Percentiles rank a stretch among this genome's conserved stretches.
These are phyloP conservation scores for Eulemur rufifrons DNA, from an alignment of 2,113 vertebrate genomes.

Conservation along the genomic window DNA sequence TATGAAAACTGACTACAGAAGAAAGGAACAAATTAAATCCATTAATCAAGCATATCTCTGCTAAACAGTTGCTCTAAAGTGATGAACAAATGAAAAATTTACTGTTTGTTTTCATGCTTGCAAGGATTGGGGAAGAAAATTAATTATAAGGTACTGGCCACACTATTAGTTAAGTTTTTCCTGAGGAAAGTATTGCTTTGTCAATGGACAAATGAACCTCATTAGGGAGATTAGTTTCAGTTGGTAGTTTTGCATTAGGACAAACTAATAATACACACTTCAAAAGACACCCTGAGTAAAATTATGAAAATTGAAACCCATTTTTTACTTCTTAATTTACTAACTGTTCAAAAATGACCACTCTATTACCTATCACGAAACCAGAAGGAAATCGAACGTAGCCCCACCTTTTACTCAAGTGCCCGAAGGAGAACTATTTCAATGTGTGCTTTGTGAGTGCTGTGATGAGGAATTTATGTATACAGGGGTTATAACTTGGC, in stretches of 20 bases:
- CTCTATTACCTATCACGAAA: slow-evolving; percentile 1
- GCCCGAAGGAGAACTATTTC: not conserved
- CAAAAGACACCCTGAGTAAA: slow-evolving; percentile 75
- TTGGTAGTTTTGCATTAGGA: slow-evolving; percentile 82
- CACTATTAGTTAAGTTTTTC: slow-evolving; percentile 85
- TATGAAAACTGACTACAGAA: slow-evolving; percentile 89
- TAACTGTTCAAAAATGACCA: slow-evolving; percentile 64
- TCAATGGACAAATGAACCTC: slow-evolving; percentile 87
- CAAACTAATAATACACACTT: slow-evolving; percentile 78
- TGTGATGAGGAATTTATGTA: not conserved
- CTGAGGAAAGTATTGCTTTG: slow-evolving; percentile 84
- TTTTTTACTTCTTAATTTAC: slow-evolving; percentile 74
- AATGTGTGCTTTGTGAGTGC: not conserved
- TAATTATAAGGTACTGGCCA: slow-evolving; percentile 83
- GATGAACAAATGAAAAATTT: slow-evolving; percentile 88
- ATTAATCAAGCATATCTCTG: slow-evolving; percentile 91
- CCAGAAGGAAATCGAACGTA: slow-evolving; percentile 22
- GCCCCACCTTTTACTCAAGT: not conserved
- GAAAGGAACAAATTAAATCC: slow-evolving; percentile 90
- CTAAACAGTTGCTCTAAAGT: slow-evolving; percentile 87
- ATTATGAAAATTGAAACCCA: slow-evolving; percentile 68
- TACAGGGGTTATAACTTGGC: slow-evolving; percentile 7
- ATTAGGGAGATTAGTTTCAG: slow-evolving; percentile 88
- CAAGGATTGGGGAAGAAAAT: slow-evolving; percentile 82
- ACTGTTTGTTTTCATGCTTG: slow-evolving; percentile 85